These are phyloP conservation scores for Philotrypesis tridentata DNA, from an alignment of 1,140 invertebrate genomes.

Conservation along the genomic window DNA sequence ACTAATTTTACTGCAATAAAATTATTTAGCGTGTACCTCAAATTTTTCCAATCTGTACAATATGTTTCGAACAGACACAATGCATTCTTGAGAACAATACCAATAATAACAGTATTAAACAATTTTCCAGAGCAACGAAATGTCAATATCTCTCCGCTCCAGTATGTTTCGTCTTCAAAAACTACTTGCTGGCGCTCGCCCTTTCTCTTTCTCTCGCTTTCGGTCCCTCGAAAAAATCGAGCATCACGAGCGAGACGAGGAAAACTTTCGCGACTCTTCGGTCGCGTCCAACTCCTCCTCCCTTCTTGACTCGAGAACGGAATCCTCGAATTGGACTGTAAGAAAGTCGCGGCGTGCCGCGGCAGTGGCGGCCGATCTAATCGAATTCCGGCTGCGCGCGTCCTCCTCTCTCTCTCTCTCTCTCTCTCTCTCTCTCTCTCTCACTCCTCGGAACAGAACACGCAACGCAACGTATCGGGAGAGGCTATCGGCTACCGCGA, in stretches of 20 bases:
- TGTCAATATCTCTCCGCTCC: too few relatives aligned
- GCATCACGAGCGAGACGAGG: not conserved
- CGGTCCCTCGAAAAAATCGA: not conserved
- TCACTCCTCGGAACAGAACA: not conserved
- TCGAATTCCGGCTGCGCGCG: constrained; percentile 63
- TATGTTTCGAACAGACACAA: too few relatives aligned
- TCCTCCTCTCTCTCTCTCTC: not conserved
- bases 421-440: too few relatives aligned
- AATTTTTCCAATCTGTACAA: too few relatives aligned
- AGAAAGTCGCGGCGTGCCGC: constrained; percentile 56
- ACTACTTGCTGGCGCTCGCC: too few relatives aligned
- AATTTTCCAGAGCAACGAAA: too few relatives aligned
- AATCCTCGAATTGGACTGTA: constrained; percentile 62
- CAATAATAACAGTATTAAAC: too few relatives aligned
- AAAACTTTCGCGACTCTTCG: constrained; percentile 20
- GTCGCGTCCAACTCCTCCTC: not conserved
- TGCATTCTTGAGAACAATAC: too few relatives aligned
- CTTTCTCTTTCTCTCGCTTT: not conserved
- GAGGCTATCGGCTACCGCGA: not conserved
- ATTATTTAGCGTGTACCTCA: too few relatives aligned
- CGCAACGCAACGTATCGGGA: not conserved
- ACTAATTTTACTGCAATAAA: too few relatives aligned
- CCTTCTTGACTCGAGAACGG: constrained; percentile 30
- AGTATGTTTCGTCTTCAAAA: too few relatives aligned
- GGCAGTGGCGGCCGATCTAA: constrained; percentile 57